These are phyloP conservation scores for Periparus ater DNA, from an alignment of 2,797 vertebrate genomes.

Conservation along the genomic window DNA sequence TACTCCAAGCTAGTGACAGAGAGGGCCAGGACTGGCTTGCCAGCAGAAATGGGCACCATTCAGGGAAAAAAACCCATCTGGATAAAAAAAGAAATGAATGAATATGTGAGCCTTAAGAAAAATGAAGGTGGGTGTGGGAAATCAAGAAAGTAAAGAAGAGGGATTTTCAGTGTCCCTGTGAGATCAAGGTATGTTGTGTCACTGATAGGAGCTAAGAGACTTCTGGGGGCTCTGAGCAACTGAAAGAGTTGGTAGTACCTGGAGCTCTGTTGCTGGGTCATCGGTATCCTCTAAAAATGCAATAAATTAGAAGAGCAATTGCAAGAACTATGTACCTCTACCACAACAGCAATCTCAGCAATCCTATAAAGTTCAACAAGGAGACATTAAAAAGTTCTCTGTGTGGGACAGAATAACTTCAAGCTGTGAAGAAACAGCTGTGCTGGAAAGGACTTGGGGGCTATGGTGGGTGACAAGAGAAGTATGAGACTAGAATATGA, in stretches of 20 bases:
- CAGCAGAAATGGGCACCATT: neutral
- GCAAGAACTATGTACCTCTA: neutral
- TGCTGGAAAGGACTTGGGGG: neutral
- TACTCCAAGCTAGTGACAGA: neutral
- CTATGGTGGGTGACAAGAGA: neutral
- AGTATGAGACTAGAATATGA: neutral
- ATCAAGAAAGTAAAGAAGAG: neutral
- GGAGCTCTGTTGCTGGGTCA: neutral
- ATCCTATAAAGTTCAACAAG: neutral
- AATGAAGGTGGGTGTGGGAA: neutral
- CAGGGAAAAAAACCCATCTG: neutral
- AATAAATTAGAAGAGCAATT: neutral
- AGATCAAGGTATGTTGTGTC: rapidly evolving
- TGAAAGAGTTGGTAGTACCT: neutral
- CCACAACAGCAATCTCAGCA: neutral
- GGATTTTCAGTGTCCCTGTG: neutral
- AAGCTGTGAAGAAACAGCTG: neutral
- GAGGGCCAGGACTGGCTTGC: neutral
- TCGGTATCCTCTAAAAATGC: neutral
- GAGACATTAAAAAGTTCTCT: neutral
- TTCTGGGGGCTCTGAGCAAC: neutral
- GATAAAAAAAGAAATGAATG: neutral
- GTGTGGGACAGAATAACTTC: neutral
- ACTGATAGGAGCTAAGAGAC: neutral
- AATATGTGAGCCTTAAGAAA: neutral